Percentiles rank a stretch among this genome's conserved stretches.
Evolutionary conservation across 2,888 invertebrate species (phyloP).

Genomic region (Beris chalybata): DNA sequence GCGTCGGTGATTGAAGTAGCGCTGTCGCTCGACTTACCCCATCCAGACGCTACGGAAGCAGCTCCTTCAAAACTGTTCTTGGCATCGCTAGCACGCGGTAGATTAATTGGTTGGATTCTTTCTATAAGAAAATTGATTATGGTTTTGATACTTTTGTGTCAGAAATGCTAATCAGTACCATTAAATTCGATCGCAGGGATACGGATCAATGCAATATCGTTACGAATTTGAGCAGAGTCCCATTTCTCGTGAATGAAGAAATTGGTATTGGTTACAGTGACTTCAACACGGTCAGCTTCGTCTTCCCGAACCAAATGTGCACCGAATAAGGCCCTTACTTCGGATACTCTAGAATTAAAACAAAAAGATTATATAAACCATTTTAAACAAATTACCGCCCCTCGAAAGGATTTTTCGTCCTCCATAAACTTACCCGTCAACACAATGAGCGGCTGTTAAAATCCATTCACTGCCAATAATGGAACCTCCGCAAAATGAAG

Average conservation of each 20-base stretch:
- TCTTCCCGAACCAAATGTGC: background rate
- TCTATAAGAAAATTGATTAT: constrained; percentile 6
- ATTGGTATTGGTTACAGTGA: background rate
- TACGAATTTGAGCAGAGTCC: background rate
- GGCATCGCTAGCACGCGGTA: constrained; percentile 11
- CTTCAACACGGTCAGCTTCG: background rate
- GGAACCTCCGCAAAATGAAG: background rate
- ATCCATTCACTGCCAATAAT: background rate
- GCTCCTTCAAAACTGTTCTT: constrained; percentile 11
- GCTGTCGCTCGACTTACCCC: constrained; percentile 48
- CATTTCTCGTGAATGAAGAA: background rate
- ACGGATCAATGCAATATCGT: background rate
- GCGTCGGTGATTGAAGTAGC: background rate
- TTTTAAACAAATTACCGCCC: background rate
- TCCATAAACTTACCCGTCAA: background rate
- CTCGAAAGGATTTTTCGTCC: background rate
- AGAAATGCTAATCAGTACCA: background rate
- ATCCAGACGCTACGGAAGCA: constrained; percentile 43
- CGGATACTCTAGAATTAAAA: background rate
- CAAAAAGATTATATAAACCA: background rate
- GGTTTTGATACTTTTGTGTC: background rate
- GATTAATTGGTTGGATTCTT: constrained; percentile 13
- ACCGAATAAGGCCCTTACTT: background rate
- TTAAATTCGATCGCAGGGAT: background rate
- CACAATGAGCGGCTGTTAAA: constrained; percentile 20